A percentile compares a stretch with the other conserved stretches of the same genome.
These are phyloP conservation scores for Dexiosoma caninum DNA, from an alignment of 2,888 invertebrate genomes.

Conservation along the genomic window DNA sequence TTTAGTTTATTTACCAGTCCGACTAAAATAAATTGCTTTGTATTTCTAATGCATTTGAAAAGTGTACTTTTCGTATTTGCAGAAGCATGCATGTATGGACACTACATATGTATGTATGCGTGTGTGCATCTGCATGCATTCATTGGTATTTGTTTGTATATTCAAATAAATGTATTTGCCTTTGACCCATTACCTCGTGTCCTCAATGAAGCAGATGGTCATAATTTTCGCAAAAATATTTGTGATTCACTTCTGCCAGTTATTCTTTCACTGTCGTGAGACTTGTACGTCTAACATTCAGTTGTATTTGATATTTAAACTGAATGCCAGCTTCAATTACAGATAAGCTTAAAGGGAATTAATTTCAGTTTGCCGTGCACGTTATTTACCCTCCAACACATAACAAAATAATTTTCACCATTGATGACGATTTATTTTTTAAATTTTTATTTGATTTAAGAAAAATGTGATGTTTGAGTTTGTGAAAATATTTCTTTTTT, in stretches of 20 bases:
- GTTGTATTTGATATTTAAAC: conserved; percentile 18
- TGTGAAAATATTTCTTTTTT: no score
- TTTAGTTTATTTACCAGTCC: conserved; percentile 43
- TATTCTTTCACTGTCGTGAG: conserved; percentile 11
- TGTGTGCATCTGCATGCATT: background rate
- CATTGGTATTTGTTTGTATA: background rate
- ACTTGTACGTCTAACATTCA: conserved; percentile 2
- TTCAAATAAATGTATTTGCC: conserved; percentile 43
- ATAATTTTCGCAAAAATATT: conserved; percentile 54
- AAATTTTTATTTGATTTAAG: no score
- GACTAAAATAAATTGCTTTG: conserved; percentile 48
- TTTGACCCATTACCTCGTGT: conserved; percentile 50
- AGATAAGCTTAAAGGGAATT: background rate
- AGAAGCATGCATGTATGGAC: background rate
- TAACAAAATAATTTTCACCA: no score
- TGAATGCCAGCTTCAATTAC: conserved; percentile 6
- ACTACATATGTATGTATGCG: background rate
- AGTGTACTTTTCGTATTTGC: background rate
- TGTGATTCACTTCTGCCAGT: conserved; percentile 15
- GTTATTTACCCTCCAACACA: background rate
- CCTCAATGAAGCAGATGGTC: conserved; percentile 59
- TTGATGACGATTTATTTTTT: no score
- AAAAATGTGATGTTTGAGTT: no score
- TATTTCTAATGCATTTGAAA: conserved; percentile 31
- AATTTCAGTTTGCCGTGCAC: background rate